Conservation (phyloP, 1,140 invertebrate genomes). For the Drosophila saltans region DNA sequence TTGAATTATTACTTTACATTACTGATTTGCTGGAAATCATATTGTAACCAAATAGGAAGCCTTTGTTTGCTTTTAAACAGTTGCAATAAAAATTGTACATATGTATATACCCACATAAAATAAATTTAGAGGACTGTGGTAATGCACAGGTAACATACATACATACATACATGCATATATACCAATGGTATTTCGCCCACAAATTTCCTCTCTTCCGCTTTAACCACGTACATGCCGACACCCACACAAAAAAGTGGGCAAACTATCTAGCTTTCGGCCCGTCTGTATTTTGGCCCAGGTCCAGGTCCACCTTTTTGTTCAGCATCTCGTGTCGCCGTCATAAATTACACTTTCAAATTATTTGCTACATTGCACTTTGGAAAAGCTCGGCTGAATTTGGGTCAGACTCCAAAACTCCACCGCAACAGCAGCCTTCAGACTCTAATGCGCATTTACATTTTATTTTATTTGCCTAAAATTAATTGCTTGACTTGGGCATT, state of each 20-base stretch:
- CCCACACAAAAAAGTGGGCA: conserved; percentile 8
- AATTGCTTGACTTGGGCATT: conserved; percentile 36
- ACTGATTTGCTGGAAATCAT: too few species aligned
- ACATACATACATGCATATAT: not conserved
- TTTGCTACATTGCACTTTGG: conserved; percentile 56
- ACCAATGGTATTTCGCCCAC: not conserved
- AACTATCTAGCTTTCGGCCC: not conserved
- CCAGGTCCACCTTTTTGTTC: conserved; percentile 9
- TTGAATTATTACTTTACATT: too few species aligned
- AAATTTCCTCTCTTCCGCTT: not conserved
- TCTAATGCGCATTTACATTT: conserved; percentile 56
- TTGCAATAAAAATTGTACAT: too few species aligned
- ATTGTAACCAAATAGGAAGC: too few species aligned
- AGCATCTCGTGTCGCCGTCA: conserved; percentile 39
- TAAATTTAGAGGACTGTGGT: not conserved
- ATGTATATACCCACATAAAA: too few species aligned
- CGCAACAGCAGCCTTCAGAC: conserved; percentile 46
- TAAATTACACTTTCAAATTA: conserved; percentile 69
- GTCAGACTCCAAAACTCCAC: conserved; percentile 36
- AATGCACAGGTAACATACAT: not conserved
- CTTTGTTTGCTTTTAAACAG: too few species aligned
- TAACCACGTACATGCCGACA: not conserved
- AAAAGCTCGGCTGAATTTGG: conserved; percentile 53
- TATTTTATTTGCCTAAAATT: conserved; percentile 60
- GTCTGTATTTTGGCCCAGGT: conserved; percentile 4